Conservation (phyloP, 2,113 vertebrate species). For the Steatornis caripensis region DNA sequence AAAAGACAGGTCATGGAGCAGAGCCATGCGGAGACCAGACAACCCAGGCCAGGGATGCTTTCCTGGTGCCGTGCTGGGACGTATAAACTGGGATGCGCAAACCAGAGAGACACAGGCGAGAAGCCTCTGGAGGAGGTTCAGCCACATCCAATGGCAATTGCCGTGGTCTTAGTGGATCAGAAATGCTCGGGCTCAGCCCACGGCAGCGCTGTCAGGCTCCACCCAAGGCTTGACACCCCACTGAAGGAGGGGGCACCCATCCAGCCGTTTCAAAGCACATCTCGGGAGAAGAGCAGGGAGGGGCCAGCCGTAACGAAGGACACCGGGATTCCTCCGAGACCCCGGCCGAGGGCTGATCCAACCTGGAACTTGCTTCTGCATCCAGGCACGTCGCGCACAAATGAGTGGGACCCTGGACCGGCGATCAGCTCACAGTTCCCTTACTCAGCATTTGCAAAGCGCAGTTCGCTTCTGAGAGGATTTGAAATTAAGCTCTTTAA, state of each 20-base stretch:
- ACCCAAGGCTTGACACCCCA: not conserved
- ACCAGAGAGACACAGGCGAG: not conserved
- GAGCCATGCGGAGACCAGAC: not conserved
- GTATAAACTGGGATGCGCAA: too few relatives aligned
- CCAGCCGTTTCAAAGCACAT: not conserved
- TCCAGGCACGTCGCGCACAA: not conserved
- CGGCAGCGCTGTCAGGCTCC: rapidly evolving
- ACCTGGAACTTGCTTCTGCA: not conserved
- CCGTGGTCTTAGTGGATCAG: not conserved
- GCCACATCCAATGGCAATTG: not conserved
- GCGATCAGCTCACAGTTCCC: not conserved
- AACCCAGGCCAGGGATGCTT: not conserved
- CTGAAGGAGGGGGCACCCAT: not conserved
- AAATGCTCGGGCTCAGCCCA: not conserved
- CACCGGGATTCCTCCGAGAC: not conserved
- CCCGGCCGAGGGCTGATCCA: not conserved
- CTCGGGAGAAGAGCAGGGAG: not conserved
- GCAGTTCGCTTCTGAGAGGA: not conserved
- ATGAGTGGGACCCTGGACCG: rapidly evolving
- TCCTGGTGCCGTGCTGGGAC: not conserved
- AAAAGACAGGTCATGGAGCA: not conserved
- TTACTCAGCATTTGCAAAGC: not conserved
- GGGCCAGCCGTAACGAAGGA: not conserved
- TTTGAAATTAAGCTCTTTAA: constrained; percentile 40
- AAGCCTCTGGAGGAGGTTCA: not conserved